phyloP scores from a whole-genome alignment of 2,113 vertebrate genomes.

The Apistogramma diplotaenia region DNA sequence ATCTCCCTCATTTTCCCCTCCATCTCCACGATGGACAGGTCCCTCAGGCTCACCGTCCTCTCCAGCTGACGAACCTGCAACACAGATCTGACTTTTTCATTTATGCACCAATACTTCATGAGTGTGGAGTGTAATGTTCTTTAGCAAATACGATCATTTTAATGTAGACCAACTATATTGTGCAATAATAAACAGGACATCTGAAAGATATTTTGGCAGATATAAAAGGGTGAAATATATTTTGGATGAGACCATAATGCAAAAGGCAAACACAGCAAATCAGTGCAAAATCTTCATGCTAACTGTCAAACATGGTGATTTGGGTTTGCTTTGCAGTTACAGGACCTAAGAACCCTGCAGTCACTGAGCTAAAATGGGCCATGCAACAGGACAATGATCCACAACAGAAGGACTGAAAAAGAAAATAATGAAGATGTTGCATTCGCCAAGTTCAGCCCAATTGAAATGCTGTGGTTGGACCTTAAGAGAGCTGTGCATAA shows the following conservation, averaged over 20 bases:
- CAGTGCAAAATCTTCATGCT: no score
- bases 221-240: background rate
- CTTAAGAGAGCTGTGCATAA: background rate
- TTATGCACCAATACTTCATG: background rate
- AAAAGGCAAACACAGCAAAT: no score
- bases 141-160: background rate
- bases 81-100: background rate
- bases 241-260: no score
- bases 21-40: conserved; percentile 92
- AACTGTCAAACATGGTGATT: background rate
- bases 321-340: background rate
- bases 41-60: conserved; percentile 90
- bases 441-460: background rate
- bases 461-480: background rate
- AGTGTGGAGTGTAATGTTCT: background rate
- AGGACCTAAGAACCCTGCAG: background rate
- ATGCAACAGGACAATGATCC: background rate
- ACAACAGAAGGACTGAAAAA: background rate
- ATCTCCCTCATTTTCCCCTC: conserved; percentile 87
- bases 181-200: background rate
- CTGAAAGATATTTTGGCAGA: background rate
- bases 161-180: no score
- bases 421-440: background rate
- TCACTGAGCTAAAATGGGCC: background rate
- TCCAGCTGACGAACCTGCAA: conserved; percentile 95